Evolutionary conservation across 2,888 invertebrate species (phyloP).

Genomic region (Eupelmus urozonus): DNA sequence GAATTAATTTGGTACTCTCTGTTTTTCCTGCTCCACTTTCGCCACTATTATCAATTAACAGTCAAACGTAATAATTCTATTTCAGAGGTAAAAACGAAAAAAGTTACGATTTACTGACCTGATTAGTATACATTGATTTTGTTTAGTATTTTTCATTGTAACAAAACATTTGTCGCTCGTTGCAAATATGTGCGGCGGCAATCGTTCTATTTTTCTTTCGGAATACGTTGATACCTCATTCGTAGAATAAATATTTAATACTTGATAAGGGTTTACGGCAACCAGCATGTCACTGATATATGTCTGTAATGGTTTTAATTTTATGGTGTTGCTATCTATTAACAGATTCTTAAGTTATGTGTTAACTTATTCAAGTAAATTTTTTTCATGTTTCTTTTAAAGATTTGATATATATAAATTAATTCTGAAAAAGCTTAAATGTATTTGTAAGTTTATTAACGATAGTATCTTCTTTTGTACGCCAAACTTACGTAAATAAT

Average conservation of each 20-base stretch:
- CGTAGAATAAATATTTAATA: conserved; percentile 95
- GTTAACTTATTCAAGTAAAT: not conserved
- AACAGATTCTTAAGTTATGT: not conserved
- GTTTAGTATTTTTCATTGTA: conserved; percentile 85
- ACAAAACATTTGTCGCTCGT: conserved; percentile 94
- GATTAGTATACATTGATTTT: conserved; percentile 96
- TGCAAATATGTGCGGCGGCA: conserved; percentile 97
- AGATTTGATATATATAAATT: too few species aligned
- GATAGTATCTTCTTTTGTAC: conserved; percentile 5
- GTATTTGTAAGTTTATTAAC: too few species aligned
- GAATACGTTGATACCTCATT: conserved; percentile 91
- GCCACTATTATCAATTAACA: conserved; percentile 84
- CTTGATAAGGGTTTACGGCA: conserved; percentile 96
- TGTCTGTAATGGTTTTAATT: conserved; percentile 87
- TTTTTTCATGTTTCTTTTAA: not conserved
- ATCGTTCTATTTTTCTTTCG: conserved; percentile 89
- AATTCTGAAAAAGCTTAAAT: too few species aligned
- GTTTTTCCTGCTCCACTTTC: conserved; percentile 98
- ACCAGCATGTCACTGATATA: conserved; percentile 96
- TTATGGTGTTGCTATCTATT: conserved; percentile 2
- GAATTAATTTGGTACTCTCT: conserved; percentile 94
- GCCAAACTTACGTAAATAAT: conserved; percentile 90
- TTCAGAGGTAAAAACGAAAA: too few species aligned
- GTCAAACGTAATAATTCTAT: not conserved
- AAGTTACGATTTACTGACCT: too few species aligned